These are phyloP conservation scores for Matsumurasca onukii DNA, from an alignment of 1,140 invertebrate genomes.

Conservation along the genomic window DNA sequence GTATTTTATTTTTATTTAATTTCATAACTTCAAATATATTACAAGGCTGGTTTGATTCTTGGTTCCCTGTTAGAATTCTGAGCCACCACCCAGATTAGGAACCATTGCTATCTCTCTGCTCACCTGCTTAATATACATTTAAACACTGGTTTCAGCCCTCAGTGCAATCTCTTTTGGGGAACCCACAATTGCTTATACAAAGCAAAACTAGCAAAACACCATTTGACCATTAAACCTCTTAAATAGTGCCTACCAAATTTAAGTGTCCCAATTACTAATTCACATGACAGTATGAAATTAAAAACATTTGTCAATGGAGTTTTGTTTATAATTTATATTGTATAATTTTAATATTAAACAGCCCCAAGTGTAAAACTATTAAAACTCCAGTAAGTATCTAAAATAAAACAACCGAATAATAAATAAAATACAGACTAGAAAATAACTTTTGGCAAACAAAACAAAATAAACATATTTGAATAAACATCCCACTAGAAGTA, in stretches of 20 bases:
- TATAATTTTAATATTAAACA: not conserved
- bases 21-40: too few species aligned
- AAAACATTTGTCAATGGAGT: not conserved
- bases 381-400: too few species aligned
- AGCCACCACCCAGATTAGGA: too few species aligned
- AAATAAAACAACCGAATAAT: too few species aligned
- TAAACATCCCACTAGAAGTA: too few species aligned
- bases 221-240: not conserved
- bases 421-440: too few species aligned
- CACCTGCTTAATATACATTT: not conserved
- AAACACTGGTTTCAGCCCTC: not conserved
- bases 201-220: not conserved
- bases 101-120: too few species aligned
- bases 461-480: too few species aligned
- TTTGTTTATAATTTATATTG: not conserved
- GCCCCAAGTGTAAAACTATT: not conserved
- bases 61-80: too few species aligned
- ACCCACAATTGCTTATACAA: not conserved
- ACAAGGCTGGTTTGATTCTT: too few species aligned
- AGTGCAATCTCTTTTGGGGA: not conserved
- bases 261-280: not conserved
- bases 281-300: not conserved
- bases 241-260: not conserved
- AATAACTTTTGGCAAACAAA: too few species aligned
- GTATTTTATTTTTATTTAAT: too few species aligned